phyloP scores from a whole-genome alignment of 2,113 vertebrate genomes.

The Brachypteracias leptosomus region DNA sequence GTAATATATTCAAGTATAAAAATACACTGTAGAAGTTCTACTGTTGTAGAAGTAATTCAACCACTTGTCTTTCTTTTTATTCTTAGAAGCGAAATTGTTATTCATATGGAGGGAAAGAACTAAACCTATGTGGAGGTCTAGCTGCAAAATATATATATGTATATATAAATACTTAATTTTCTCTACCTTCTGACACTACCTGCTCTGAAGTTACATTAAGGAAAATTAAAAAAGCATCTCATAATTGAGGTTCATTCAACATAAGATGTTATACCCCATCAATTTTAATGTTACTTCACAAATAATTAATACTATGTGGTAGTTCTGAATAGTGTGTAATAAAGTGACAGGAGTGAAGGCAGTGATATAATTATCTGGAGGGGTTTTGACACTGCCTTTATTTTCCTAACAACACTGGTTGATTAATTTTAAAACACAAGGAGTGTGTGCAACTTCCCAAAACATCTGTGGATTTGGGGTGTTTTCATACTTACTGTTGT shows the following conservation, averaged over 20 bases:
- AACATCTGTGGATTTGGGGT: background rate
- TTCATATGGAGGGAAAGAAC: background rate
- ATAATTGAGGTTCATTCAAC: constrained; percentile 32
- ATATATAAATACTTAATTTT: background rate
- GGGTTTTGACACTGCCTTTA: constrained; percentile 44
- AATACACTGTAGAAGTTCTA: constrained; percentile 5
- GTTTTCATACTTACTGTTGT: background rate
- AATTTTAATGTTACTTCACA: constrained; percentile 41
- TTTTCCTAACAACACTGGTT: constrained; percentile 41
- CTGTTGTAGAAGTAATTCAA: constrained; percentile 27
- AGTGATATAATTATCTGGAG: constrained; percentile 31
- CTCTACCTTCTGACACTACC: background rate
- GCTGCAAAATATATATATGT: background rate
- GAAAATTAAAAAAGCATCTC: constrained; percentile 53
- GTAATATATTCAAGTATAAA: constrained; percentile 35
- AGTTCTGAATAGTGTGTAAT: background rate
- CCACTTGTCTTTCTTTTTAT: constrained; percentile 66
- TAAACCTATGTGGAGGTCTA: background rate
- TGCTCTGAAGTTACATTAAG: constrained; percentile 42
- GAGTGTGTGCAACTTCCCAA: constrained; percentile 6
- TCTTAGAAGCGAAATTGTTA: constrained; percentile 55
- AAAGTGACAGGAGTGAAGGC: constrained; percentile 6
- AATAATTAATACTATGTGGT: background rate
- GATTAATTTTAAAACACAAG: constrained; percentile 42
- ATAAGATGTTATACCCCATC: constrained; percentile 18